Evolutionary conservation across 2,113 vertebrate species (phyloP), one percentile per base, ranked within the genome.

Genomic region (Tragelaphus buxtoni): DNA sequence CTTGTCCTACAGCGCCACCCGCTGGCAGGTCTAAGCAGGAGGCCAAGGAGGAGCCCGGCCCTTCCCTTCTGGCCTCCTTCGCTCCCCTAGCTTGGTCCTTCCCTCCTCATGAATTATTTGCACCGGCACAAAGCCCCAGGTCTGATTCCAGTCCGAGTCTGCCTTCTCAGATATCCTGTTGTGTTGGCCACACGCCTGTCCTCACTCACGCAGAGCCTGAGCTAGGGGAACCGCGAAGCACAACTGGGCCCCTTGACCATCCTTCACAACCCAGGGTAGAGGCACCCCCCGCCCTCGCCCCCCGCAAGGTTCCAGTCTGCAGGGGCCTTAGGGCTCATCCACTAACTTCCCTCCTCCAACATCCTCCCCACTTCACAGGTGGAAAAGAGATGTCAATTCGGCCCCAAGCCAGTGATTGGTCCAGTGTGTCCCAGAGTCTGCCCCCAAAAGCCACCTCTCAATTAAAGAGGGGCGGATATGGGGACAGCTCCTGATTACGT

Each of bases 1-100:
- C 98, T 98, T 98, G 98, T 98, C 98, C 98, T 98, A 97, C 96
- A 98, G 98, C 97, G 97, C 98, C 98, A 98, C 98, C 98, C 97
- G 26, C 98, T 97, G 98, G 98, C 72, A 9, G 88, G 6, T 58
- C 60, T 0, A 16, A 89, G 11, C 45, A 90, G 7, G 55, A 60
- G 94, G 32, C 35, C 9, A 56, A 16, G 1, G 35, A 53, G 35
- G 49, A 3, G n/a, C 76, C 81, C 0, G 17, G 42, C 45, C 30
- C 35, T 11, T 18, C 16, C n/a, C 26, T 28, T 63, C 93, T 1
- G 0, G 1, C 0, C 4, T 22, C 13, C 9, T 65, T 69, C n/a
- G n/a, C 63, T 49, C 18, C 22, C 32, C 20, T 1, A 22, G 81
- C 55, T 28, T 10, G 30, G 17, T 32, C 53, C 95, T n/a, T 39